These are phyloP conservation scores for Grantiella picta DNA, from an alignment of 2,113 vertebrate genomes.

Conservation along the genomic window DNA sequence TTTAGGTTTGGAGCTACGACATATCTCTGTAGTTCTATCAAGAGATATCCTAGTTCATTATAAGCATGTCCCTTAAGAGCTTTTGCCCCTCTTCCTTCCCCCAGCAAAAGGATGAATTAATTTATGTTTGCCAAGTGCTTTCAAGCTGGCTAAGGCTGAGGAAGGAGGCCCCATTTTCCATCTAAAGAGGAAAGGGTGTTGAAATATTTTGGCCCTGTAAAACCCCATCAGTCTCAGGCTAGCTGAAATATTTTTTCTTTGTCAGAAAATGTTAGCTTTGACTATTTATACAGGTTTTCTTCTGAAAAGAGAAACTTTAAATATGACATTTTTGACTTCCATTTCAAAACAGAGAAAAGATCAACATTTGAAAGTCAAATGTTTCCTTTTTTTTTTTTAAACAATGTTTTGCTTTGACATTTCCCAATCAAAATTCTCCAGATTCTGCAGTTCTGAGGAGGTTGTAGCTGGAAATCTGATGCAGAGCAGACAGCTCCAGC, in stretches of 20 bases:
- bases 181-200: neutral
- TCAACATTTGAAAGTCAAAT: neutral
- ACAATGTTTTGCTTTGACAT: neutral
- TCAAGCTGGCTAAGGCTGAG: neutral
- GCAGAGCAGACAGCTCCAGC: neutral
- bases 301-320: neutral
- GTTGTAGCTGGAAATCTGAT: neutral
- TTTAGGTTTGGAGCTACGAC: fast-evolving
- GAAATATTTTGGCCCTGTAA: constrained; percentile 3
- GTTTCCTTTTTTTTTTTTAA: neutral
- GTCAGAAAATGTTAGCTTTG: constrained; percentile 34
- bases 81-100: neutral
- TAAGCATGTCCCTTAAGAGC: fast-evolving
- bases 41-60: neutral
- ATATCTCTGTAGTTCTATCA: neutral
- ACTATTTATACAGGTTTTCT: constrained; percentile 28
- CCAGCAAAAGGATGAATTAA: neutral
- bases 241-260: constrained; percentile 16
- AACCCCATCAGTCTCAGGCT: neutral
- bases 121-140: neutral
- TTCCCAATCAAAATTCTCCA: neutral
- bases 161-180: neutral
- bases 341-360: constrained; percentile 36
- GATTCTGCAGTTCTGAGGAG: neutral
- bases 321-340: neutral